A percentile compares a stretch with the other conserved stretches of the same genome.
phyloP scores from a whole-genome alignment of 2,888 invertebrate species.

The Scaptomyza parva region DNA sequence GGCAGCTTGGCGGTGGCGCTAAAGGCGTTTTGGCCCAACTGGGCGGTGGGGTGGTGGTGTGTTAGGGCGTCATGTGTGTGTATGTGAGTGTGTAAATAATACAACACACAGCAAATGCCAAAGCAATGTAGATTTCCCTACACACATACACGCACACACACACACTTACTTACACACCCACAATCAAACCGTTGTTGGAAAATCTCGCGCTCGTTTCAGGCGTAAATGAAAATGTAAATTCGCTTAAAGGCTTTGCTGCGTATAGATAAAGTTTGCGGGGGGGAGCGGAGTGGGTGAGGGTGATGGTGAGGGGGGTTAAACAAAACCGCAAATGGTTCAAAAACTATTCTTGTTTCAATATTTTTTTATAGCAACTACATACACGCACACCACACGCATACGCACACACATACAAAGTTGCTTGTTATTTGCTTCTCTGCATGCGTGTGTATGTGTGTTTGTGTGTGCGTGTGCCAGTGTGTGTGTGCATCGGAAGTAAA shows the following conservation, averaged over 20 bases:
- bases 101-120: conserved; percentile 57
- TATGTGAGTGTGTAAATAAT: conserved; percentile 44
- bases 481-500: neutral
- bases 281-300: neutral
- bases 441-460: neutral
- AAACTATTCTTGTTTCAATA: conserved; percentile 48
- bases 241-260: conserved; percentile 52
- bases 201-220: conserved; percentile 71
- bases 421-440: conserved; percentile 11
- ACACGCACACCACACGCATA: conserved; percentile 4
- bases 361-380: conserved; percentile 21
- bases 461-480: neutral
- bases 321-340: conserved; percentile 5
- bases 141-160: conserved; percentile 10
- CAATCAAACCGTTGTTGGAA: conserved; percentile 24
- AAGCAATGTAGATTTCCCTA: conserved; percentile 32
- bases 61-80: conserved; percentile 25
- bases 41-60: conserved; percentile 24
- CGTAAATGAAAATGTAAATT: conserved; percentile 76
- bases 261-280: conserved; percentile 9
- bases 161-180: conserved; percentile 18
- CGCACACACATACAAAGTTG: conserved; percentile 4
- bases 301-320: no score
- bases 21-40: conserved; percentile 42
- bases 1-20: conserved; percentile 40